These are phyloP conservation scores for Morelia viridis DNA, from an alignment of 2,797 vertebrate species.

Conservation along the genomic window DNA sequence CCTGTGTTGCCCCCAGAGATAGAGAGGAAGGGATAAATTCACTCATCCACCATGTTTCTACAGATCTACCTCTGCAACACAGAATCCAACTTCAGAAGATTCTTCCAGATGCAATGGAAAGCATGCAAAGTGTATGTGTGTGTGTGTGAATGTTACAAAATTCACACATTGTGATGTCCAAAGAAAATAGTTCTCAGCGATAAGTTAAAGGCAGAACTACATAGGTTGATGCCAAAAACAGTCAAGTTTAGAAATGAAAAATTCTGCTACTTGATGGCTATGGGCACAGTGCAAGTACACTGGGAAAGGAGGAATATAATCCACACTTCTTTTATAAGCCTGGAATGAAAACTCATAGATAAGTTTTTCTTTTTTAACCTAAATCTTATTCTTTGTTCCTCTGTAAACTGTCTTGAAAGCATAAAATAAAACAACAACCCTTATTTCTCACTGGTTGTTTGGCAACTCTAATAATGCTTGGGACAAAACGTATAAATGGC, in stretches of 20 bases:
- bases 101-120: not conserved
- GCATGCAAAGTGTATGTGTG: too few relatives aligned
- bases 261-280: not conserved
- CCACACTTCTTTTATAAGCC: not conserved
- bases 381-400: not conserved
- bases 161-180: not conserved
- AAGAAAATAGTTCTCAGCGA: not conserved
- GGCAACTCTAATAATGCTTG: not conserved
- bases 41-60: not conserved
- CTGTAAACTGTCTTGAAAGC: not conserved
- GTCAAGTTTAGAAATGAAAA: not conserved
- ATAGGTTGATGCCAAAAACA: not conserved
- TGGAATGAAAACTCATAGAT: not conserved
- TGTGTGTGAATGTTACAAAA: not conserved
- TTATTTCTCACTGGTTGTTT: not conserved
- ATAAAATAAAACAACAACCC: not conserved
- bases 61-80: not conserved
- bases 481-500: not conserved
- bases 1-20: not conserved
- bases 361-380: not conserved
- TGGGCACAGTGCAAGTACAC: too few relatives aligned
- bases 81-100: too few relatives aligned
- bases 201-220: too few relatives aligned
- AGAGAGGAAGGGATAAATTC: too few relatives aligned
- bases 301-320: not conserved